Evolutionary conservation across 1,140 invertebrate genomes (phyloP), one percentile per base, ranked within the genome.

Genomic region (Formica selysi): DNA sequence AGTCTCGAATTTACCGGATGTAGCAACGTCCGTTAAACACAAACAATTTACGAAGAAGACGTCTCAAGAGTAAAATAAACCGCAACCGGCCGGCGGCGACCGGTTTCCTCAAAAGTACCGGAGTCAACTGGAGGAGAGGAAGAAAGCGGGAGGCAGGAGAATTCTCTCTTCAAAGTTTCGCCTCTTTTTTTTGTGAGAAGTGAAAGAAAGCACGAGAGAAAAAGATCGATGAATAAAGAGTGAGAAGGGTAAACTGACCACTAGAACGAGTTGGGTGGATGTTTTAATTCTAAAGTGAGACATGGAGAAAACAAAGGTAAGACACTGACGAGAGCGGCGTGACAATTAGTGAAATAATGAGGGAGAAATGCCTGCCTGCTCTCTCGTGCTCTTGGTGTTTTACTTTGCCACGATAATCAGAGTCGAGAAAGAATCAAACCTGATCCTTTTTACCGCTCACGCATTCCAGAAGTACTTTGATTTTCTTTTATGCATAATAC

Each of bases 291-390:
- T 10, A 4, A 16, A 59, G 38, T n/a, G 73, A 83, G 70, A 81
- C 79, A 62, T 32, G 76, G 57, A 29, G 29, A 59, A 86, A 80
- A 89, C 88, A 88, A 76, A 86, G 32, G 32, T 44, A 48, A 51
- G 70, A 36, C 13, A 57, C 32, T 19, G 44, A n/a, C 70, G 22
- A 41, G 13, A 54, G 32, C 38, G 22, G 38, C 22, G 85, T 86
- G 65, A 89, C 87, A 89, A 89, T 89, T 89, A 89, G 76, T 73
- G 87, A 89, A 86, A 89, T 85, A 89, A 89, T 73, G 87, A 78
- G 84, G 54, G 59, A 86, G 71, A 67, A 67, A 51, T 29, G 19
- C 22, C 36, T 36, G 29, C 11, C 44, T 74, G 48, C 48, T 51
- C 48, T 51, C 48, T 44, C 22, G 19, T 29, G 62, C 38, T 83